These are phyloP conservation scores for Leucosticte australis DNA, from an alignment of 2,113 vertebrate species.

Conservation along the genomic window DNA sequence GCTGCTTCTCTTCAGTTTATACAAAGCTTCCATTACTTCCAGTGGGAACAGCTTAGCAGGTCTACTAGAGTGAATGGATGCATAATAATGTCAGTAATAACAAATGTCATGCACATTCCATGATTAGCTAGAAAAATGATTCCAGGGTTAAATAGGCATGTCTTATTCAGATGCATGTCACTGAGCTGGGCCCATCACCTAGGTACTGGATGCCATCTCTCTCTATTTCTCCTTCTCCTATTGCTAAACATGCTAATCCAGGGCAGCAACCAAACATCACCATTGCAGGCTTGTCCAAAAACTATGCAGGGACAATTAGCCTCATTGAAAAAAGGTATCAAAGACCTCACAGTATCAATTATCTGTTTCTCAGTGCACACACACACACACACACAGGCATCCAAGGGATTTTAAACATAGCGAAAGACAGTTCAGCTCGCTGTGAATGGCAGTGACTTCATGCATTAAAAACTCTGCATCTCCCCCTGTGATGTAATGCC, in stretches of 20 bases:
- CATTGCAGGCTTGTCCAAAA: conserved; percentile 46
- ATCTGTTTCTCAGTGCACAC: background rate
- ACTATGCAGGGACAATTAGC: conserved; percentile 64
- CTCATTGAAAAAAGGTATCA: conserved; percentile 62
- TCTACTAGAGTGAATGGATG: conserved; percentile 28
- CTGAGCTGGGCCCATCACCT: conserved; percentile 28
- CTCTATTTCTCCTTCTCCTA: conserved; percentile 32
- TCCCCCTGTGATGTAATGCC: conserved; percentile 51
- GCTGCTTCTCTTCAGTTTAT: conserved; percentile 3
- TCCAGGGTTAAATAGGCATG: conserved; percentile 60
- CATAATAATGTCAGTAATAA: conserved; percentile 62
- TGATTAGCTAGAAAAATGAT: conserved; percentile 65
- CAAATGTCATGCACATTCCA: conserved; percentile 63
- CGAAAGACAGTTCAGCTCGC: conserved; percentile 9
- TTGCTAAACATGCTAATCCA: conserved; percentile 57
- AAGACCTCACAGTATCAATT: conserved; percentile 64
- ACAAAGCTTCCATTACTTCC: conserved; percentile 48
- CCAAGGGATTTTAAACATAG: conserved; percentile 46
- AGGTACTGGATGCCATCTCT: conserved; percentile 54
- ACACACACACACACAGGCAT: conserved; percentile 19
- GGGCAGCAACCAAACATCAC: conserved; percentile 38
- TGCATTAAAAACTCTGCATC: conserved; percentile 49
- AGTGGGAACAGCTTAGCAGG: conserved; percentile 59
- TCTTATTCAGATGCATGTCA: conserved; percentile 62
- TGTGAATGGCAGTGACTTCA: conserved; percentile 65